A percentile compares a stretch with the other conserved stretches of the same genome.
phyloP scores from a whole-genome alignment of 30 jellyfish, hydroid and myxozoan species.

The Turritopsis rubra region DNA sequence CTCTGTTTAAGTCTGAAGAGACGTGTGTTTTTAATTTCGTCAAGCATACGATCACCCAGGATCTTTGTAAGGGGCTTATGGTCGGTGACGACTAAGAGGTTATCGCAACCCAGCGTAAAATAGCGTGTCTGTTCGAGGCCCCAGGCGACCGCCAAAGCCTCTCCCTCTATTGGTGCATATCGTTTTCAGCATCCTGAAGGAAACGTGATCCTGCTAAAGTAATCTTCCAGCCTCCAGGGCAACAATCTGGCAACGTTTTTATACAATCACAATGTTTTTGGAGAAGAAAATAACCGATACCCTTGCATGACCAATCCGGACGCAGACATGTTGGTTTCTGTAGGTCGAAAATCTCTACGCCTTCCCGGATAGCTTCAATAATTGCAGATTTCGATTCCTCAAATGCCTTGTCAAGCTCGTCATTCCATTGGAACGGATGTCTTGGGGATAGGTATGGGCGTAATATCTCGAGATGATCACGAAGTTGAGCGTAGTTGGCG shows the following conservation, averaged over 20 bases:
- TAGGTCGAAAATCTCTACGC: conserved; percentile 4
- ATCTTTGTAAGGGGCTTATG: conserved; percentile 24
- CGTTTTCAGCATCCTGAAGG: not conserved
- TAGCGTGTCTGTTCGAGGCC: conserved; percentile 24
- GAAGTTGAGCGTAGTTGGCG: conserved; percentile 4
- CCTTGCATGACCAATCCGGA: conserved; percentile 2
- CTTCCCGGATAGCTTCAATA: conserved; percentile 6
- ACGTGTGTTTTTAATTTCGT: conserved; percentile 1
- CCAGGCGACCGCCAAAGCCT: conserved; percentile 25
- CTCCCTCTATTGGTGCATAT: conserved; percentile 23
- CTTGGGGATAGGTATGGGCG: not conserved
- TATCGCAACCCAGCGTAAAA: conserved; percentile 3
- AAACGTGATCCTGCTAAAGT: conserved; percentile 2
- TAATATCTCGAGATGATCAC: not conserved
- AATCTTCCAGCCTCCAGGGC: not conserved
- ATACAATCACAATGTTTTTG: not conserved
- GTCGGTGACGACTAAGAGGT: conserved; percentile 16
- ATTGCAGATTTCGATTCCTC: not conserved
- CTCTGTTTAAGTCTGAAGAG: not conserved
- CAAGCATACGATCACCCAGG: conserved; percentile 18
- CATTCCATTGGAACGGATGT: not conserved
- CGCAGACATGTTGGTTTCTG: not conserved
- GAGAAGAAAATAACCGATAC: not conserved
- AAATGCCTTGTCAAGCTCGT: not conserved
- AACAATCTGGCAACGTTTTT: not conserved